A percentile compares a stretch with the other conserved stretches of the same genome.
Evolutionary conservation across 2,888 invertebrate genomes (phyloP).

Genomic region (Lithodes maja): DNA sequence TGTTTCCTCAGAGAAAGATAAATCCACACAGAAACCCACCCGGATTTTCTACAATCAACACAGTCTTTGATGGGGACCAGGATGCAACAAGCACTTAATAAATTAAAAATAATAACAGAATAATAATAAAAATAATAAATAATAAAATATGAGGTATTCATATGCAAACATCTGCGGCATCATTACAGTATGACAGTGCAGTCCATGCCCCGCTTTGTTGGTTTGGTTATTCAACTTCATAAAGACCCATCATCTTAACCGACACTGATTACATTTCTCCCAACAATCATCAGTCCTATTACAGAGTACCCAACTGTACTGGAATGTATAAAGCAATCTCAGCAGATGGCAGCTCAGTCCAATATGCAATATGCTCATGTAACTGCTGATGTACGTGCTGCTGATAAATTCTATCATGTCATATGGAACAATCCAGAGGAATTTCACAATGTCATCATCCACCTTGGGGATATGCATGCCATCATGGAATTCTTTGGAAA

Average conservation of each 20-base stretch:
- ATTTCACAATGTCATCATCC: constrained; percentile 28
- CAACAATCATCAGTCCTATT: constrained; percentile 16
- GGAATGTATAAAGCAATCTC: constrained; percentile 26
- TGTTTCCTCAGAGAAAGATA: constrained; percentile 30
- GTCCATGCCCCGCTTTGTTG: constrained; percentile 21
- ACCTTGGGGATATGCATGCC: constrained; percentile 33
- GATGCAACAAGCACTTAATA: constrained; percentile 18
- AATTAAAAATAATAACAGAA: no score
- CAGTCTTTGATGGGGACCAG: constrained; percentile 29
- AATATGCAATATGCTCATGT: constrained; percentile 32
- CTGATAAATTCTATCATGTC: constrained; percentile 22
- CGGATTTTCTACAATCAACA: constrained; percentile 16
- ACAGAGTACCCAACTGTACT: constrained; percentile 27
- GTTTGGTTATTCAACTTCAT: constrained; percentile 1
- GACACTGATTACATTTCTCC: constrained; percentile 11
- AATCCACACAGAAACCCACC: constrained; percentile 29
- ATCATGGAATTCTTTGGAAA: constrained; percentile 29
- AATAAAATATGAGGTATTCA: constrained; percentile 25
- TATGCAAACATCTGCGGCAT: constrained; percentile 3
- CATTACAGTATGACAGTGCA: constrained; percentile 19
- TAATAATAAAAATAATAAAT: no score
- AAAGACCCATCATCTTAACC: constrained; percentile 22
- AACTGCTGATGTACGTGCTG: constrained; percentile 31
- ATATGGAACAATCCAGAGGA: constrained; percentile 27
- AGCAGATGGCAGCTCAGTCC: constrained; percentile 22